Evolutionary conservation across 2,888 invertebrate species (phyloP).

Genomic region (Mamestra brassicae): DNA sequence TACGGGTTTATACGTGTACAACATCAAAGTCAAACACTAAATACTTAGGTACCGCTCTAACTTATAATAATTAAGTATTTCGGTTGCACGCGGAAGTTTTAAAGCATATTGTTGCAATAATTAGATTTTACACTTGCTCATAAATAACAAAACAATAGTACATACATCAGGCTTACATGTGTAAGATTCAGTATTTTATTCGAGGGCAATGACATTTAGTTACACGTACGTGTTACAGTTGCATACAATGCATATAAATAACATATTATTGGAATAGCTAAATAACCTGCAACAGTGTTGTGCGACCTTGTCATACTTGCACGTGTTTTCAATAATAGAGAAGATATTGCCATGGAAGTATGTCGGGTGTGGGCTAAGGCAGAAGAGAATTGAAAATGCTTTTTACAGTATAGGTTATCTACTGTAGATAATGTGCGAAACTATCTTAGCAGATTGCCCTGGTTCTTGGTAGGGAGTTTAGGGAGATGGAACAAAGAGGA

Average conservation of each 20-base stretch:
- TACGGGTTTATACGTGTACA: conserved; percentile 28
- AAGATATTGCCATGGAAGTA: conserved; percentile 52
- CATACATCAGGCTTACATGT: conserved; percentile 39
- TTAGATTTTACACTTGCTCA: conserved; percentile 28
- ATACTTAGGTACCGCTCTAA: conserved; percentile 5
- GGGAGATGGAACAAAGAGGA: background rate
- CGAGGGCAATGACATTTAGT: conserved; percentile 55
- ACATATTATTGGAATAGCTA: conserved; percentile 46
- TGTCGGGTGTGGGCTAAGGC: conserved; percentile 12
- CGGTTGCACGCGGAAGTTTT: conserved; percentile 37
- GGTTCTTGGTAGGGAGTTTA: background rate
- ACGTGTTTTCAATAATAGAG: conserved; percentile 58
- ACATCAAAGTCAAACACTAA: conserved; percentile 3
- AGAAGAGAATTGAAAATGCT: conserved; percentile 15
- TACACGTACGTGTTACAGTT: conserved; percentile 44
- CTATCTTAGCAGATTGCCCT: background rate
- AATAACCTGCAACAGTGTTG: conserved; percentile 54
- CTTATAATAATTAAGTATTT: background rate
- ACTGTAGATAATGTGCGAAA: too few relatives aligned
- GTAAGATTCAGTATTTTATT: conserved; percentile 54
- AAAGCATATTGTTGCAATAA: conserved; percentile 40
- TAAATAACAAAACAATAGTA: conserved; percentile 43
- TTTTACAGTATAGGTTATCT: background rate
- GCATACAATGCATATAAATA: conserved; percentile 54
- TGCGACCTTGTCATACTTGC: conserved; percentile 50